phyloP scores from a whole-genome alignment of 92 coral and sea anemone species.

The Zoanthus sociatus region DNA sequence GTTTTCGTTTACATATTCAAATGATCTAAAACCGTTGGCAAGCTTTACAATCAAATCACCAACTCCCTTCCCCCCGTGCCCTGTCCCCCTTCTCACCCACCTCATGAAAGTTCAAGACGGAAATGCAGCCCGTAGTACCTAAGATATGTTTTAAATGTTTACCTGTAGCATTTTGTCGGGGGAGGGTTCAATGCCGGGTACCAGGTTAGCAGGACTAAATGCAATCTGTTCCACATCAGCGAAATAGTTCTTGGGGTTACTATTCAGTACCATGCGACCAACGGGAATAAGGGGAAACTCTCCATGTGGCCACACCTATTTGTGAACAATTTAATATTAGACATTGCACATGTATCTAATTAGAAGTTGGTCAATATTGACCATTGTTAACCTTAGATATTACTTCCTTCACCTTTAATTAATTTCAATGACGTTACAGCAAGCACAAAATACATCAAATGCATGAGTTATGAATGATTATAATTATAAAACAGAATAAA shows the following conservation, averaged over 20 bases:
- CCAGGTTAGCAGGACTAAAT: slow-evolving; percentile 35
- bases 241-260: slow-evolving; percentile 48
- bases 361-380: background rate
- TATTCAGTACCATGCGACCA: slow-evolving; percentile 38
- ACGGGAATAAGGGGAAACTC: slow-evolving; percentile 27
- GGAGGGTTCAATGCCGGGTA: slow-evolving; percentile 48
- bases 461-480: no score
- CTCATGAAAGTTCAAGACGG: background rate
- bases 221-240: slow-evolving; percentile 55
- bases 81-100: background rate
- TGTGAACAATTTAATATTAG: background rate
- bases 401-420: no score
- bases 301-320: slow-evolving; percentile 46
- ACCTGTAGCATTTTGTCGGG: slow-evolving; percentile 54
- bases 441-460: no score
- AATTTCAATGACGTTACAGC: no score
- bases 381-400: no score
- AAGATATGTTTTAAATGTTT: background rate
- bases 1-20: no score
- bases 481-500: no score
- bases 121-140: background rate
- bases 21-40: no score
- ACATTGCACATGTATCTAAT: background rate
- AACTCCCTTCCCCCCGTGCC: background rate
- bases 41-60: no score